A percentile compares a stretch with the other conserved stretches of the same genome.
phyloP scores from a whole-genome alignment of 2,113 vertebrate genomes.

The Ciconia maguari region DNA sequence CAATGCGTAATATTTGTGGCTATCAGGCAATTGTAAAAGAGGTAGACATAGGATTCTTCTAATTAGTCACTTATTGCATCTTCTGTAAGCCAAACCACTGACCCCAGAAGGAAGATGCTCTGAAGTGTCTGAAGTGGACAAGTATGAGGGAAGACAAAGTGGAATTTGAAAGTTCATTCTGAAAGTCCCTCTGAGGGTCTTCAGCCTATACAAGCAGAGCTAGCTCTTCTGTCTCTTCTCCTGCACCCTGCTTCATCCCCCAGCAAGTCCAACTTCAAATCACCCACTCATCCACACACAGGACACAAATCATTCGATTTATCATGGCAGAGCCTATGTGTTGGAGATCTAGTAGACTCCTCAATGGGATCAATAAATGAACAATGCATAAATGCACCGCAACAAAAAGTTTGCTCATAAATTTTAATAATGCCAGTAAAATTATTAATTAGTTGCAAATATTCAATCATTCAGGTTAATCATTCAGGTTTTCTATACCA shows the following conservation, averaged over 20 bases:
- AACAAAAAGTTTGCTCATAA: not conserved
- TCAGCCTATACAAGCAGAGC: not conserved
- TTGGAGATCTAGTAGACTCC: not conserved
- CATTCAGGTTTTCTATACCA: not conserved
- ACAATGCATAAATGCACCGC: not conserved
- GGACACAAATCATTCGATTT: not conserved
- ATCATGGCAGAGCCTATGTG: not conserved
- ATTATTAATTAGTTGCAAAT: not conserved
- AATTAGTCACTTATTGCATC: not conserved
- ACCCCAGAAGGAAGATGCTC: not conserved
- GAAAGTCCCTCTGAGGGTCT: not conserved
- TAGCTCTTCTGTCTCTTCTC: not conserved
- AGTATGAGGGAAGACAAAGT: rapidly evolving
- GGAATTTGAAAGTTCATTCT: not conserved
- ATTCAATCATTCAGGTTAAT: not conserved
- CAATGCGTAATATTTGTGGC: not conserved
- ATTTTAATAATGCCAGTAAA: not conserved
- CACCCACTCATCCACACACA: not conserved
- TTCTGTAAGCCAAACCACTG: not conserved
- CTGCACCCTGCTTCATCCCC: not conserved
- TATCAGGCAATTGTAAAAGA: not conserved
- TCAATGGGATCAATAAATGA: not conserved
- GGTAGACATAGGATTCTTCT: not conserved
- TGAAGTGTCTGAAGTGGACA: not conserved
- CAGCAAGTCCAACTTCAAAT: not conserved